phyloP scores from a whole-genome alignment of 2,113 vertebrate genomes.

The Scolopax mira region DNA sequence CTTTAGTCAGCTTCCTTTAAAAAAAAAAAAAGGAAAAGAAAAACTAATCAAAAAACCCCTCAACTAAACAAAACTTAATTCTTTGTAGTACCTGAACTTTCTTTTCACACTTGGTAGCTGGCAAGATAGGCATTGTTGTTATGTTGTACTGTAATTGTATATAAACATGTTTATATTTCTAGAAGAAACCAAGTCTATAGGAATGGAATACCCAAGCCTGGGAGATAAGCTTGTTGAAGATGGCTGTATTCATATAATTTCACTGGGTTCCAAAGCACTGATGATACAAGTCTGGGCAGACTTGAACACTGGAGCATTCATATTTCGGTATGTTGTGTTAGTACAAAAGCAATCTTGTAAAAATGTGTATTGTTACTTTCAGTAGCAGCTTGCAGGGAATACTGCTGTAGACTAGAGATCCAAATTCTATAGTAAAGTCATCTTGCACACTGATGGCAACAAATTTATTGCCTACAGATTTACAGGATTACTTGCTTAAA shows the following conservation, averaged over 20 bases:
- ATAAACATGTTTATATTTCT: constrained; percentile 38
- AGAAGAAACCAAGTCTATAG: constrained; percentile 74
- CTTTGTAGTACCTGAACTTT: background rate
- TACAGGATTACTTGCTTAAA: background rate
- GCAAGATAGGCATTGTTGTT: background rate
- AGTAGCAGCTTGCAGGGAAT: background rate
- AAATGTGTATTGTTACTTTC: background rate
- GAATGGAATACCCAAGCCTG: constrained; percentile 65
- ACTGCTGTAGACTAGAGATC: background rate
- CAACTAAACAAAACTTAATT: accelerated
- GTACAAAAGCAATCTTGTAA: background rate
- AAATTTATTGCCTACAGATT: background rate
- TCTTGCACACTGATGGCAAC: background rate
- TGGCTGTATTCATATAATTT: constrained; percentile 87
- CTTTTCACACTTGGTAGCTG: background rate
- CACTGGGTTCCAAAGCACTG: constrained; percentile 92
- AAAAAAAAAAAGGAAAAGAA: background rate
- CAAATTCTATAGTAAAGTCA: background rate
- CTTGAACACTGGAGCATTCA: constrained; percentile 81
- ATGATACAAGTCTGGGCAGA: constrained; percentile 97
- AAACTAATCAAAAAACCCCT: accelerated
- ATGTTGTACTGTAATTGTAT: background rate
- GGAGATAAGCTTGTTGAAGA: constrained; percentile 80
- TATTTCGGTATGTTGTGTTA: constrained; percentile 84
- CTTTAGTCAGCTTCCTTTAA: background rate